These are phyloP conservation scores for Halichoerus grypus DNA, from an alignment of 2,113 vertebrate species.

Conservation along the genomic window DNA sequence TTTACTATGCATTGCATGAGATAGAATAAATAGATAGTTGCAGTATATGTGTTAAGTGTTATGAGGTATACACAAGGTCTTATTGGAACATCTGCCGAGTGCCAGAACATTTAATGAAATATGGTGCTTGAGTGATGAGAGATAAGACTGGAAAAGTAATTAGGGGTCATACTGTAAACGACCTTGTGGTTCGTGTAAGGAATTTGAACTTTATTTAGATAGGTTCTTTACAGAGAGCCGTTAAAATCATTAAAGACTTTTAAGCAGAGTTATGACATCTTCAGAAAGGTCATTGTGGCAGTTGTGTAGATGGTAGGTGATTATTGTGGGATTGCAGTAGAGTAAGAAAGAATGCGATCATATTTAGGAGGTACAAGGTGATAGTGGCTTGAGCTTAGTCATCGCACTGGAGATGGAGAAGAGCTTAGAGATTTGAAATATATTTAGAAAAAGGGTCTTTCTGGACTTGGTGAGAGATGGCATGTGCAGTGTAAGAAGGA, in stretches of 20 bases:
- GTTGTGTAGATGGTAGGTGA: background rate
- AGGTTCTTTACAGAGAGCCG: background rate
- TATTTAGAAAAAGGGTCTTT: conserved; percentile 13
- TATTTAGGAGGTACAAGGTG: conserved; percentile 35
- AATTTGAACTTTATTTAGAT: conserved; percentile 33
- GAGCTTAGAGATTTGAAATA: conserved; percentile 8
- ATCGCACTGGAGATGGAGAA: background rate
- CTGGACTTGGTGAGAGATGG: background rate
- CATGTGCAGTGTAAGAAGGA: background rate
- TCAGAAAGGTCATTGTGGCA: background rate
- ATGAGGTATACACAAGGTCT: background rate
- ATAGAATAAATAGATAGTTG: background rate
- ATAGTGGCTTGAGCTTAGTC: conserved; percentile 1
- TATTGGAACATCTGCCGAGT: background rate
- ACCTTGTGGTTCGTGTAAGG: background rate
- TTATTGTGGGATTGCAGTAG: background rate
- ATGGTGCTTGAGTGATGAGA: conserved; percentile 16
- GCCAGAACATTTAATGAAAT: conserved; percentile 42
- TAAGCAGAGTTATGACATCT: conserved; percentile 6
- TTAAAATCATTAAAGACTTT: conserved; percentile 40
- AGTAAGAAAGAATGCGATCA: background rate
- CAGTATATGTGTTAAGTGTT: background rate
- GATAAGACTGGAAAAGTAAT: background rate
- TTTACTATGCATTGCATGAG: background rate
- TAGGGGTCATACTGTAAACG: background rate